Evolutionary conservation across 2,113 vertebrate species (phyloP).

Genomic region (Mastomys natalensis): DNA sequence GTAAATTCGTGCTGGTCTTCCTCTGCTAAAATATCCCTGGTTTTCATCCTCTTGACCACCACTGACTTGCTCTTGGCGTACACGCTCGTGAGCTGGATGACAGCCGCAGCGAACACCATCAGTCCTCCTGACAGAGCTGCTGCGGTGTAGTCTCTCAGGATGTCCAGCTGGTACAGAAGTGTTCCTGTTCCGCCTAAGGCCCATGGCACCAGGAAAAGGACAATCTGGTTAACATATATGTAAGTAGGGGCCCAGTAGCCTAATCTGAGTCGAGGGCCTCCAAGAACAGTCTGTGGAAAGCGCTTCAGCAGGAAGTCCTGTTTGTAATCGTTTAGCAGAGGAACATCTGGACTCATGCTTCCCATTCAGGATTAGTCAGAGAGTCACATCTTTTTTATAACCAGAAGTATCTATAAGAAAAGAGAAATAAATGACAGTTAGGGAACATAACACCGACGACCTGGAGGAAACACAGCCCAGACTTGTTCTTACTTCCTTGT

Average conservation of each 20-base stretch:
- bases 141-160: constrained; percentile 90
- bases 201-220: constrained; percentile 97
- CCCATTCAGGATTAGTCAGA: constrained; percentile 84
- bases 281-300: constrained; percentile 96
- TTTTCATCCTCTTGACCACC: constrained; percentile 91
- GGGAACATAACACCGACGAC: constrained; percentile 51
- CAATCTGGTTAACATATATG: constrained; percentile 94
- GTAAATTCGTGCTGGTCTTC: constrained; percentile 98
- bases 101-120: constrained; percentile 92
- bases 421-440: background rate
- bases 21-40: constrained; percentile 92
- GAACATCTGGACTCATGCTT: constrained; percentile 99
- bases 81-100: constrained; percentile 91
- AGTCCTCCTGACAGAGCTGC: constrained; percentile 93
- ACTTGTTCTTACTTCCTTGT: background rate
- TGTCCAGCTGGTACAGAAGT: constrained; percentile 91
- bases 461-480: background rate
- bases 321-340: constrained; percentile 98
- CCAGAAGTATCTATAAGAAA: constrained; percentile 55
- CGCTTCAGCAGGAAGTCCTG: constrained; percentile 99
- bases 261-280: constrained; percentile 94
- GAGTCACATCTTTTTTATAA: constrained; percentile 85
- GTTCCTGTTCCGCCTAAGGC: constrained; percentile 94
- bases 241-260: constrained; percentile 96
- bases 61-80: constrained; percentile 90